phyloP scores from a whole-genome alignment of 2,797 vertebrate genomes.

The Scarus forsteni region DNA sequence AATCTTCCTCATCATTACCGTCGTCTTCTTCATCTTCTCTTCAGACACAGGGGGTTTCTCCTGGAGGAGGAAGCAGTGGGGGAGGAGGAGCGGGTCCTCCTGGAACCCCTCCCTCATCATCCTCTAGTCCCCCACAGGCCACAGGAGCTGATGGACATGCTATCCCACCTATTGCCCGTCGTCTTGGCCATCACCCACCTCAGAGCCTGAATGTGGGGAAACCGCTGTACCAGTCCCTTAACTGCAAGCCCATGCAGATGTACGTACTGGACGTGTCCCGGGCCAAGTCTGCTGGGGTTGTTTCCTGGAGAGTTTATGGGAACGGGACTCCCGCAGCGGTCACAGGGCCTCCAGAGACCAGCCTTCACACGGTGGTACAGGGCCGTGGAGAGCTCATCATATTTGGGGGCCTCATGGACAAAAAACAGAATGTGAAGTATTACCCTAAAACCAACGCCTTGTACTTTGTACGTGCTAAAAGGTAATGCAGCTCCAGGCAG shows the following conservation, averaged over 20 bases:
- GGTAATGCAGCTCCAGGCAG: conserved; percentile 86
- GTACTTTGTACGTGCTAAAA: conserved; percentile 99
- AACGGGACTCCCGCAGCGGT: conserved; percentile 85
- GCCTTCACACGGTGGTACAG: conserved; percentile 97
- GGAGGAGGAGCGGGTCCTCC: conserved; percentile 65
- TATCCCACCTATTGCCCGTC: conserved; percentile 95
- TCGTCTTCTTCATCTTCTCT: conserved; percentile 75
- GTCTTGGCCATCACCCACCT: conserved; percentile 95
- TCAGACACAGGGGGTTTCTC: conserved; percentile 70
- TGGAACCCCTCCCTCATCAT: conserved; percentile 78
- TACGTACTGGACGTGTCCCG: conserved; percentile 95
- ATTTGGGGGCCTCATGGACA: conserved; percentile 99
- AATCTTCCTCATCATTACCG: conserved; percentile 81
- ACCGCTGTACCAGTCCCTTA: conserved; percentile 97
- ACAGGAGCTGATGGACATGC: conserved; percentile 89
- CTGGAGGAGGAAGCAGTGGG: conserved; percentile 54
- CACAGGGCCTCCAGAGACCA: conserved; percentile 97
- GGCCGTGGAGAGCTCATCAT: conserved; percentile 97
- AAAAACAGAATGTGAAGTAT: conserved; percentile 99
- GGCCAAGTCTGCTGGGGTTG: conserved; percentile 87
- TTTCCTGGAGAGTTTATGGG: conserved; percentile 94
- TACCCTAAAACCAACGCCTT: conserved; percentile 99
- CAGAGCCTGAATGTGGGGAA: conserved; percentile 98
- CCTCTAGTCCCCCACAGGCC: conserved; percentile 84
- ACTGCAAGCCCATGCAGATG: conserved; percentile 99